Evolutionary conservation across 2,888 invertebrate species (phyloP).

Genomic region (Sepioteuthis lessoniana): DNA sequence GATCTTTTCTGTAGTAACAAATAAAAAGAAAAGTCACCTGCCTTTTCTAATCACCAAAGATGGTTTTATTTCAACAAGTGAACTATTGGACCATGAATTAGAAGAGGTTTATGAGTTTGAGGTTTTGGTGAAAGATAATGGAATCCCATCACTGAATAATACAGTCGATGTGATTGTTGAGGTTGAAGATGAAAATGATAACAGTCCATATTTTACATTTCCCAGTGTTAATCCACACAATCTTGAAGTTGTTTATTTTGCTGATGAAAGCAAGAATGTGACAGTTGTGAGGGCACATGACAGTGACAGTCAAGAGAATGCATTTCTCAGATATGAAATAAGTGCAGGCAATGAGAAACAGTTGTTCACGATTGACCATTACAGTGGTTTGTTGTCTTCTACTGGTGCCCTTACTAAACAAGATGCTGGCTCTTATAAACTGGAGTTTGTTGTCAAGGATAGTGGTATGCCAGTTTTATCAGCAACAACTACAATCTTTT

Average conservation of each 20-base stretch:
- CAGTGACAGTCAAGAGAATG: constrained; percentile 15
- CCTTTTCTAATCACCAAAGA: background rate
- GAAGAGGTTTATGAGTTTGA: constrained; percentile 33
- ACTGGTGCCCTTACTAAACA: constrained; percentile 8
- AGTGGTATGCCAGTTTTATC: constrained; percentile 5
- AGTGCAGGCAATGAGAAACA: constrained; percentile 23
- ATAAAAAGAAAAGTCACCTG: background rate
- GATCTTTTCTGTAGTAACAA: background rate
- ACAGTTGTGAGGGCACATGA: constrained; percentile 33
- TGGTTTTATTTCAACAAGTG: constrained; percentile 33
- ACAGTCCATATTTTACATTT: constrained; percentile 33
- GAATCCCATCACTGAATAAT: constrained; percentile 1
- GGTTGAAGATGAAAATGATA: constrained; percentile 33
- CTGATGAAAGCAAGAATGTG: background rate
- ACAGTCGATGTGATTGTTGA: constrained; percentile 33
- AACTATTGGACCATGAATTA: constrained; percentile 21
- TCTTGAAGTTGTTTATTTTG: background rate
- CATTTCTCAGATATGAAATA: constrained; percentile 11
- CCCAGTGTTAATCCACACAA: background rate
- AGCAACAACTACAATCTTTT: background rate
- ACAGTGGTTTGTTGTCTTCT: constrained; percentile 33
- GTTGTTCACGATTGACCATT: constrained; percentile 12
- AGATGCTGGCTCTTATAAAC: constrained; percentile 1
- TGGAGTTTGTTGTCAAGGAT: background rate
- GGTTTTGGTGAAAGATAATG: constrained; percentile 14